Base-by-base conservation (phyloP, 2,888 invertebrate genomes). In the Harpalus rufipes region DNA sequence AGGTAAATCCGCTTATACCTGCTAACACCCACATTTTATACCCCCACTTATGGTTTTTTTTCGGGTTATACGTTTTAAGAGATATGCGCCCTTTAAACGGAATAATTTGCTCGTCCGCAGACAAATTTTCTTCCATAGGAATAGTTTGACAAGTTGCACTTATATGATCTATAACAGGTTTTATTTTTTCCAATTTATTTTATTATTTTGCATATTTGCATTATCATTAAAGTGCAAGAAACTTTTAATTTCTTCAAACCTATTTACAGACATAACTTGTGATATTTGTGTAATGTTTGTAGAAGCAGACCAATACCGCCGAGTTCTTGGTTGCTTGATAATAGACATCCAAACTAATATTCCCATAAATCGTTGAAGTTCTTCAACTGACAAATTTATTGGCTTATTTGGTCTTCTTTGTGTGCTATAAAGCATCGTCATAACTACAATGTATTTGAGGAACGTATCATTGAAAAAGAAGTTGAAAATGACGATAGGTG, bases 31-130 rank as follows among this genome's bases (percentile, higher is more conserved):
- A 88, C 44, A 87, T 78, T 85, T 88, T 88, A 74, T 86, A 88
- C n/a, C 88, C 88, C 87, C 87, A 88, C 86, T 89, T 89, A 83
- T 88, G 87, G 3, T 88, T 88, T 78, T 89, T 89, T 39, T 87
- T 86, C n/a, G 88, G 87, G 32, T 87, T 86, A 84, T 88, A 88
- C 32, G 87, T 88, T 85, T 88, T 88, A 44, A 89, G 41, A 32
- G 81, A 61, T 61, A 72, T 84, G 81, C 85, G 39, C 16, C 85
- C 86, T 78, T 86, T 86, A 56, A 86, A 86, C 8, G 84, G 86
- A 63, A 86, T 87, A 44, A 86, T 85, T 58, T 86, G 86, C 18
- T 86, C 86, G 41, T 86, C 85, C 51, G 74, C 81, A 51, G 85
- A 85, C 5, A 85, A 39, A 83, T 86, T 32, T 80, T 86, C 85